Conservation (phyloP, 1,140 invertebrate species). For the Drosophila asahinai region DNA sequence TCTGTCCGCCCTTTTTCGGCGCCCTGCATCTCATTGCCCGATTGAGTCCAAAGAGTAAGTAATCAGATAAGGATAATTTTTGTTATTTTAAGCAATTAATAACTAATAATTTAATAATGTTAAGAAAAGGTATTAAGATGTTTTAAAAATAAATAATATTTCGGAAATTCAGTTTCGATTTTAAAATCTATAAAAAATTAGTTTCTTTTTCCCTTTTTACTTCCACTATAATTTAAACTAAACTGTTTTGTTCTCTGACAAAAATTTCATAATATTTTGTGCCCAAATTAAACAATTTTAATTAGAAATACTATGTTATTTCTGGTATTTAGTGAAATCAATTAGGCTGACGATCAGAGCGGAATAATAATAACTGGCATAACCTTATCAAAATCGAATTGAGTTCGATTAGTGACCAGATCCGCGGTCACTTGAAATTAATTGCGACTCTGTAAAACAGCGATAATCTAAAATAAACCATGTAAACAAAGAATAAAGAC, state of each 20-base stretch:
- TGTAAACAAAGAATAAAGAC: neutral
- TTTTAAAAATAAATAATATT: too few species aligned
- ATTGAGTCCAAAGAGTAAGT: conserved; percentile 65
- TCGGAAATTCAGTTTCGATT: too few species aligned
- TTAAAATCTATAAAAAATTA: too few species aligned
- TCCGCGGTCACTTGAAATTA: neutral
- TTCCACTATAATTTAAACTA: too few species aligned
- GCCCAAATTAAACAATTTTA: neutral
- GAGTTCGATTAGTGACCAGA: neutral
- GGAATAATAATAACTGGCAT: neutral
- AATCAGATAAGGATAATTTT: neutral
- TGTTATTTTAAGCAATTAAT: neutral
- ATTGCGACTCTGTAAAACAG: conserved; percentile 1
- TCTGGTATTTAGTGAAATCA: neutral
- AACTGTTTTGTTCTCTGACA: too few species aligned
- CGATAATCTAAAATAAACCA: neutral
- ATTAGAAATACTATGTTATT: neutral
- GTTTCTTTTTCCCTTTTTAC: too few species aligned
- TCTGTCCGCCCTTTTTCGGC: conserved; percentile 47
- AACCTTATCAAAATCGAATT: conserved; percentile 2
- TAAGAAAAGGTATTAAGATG: too few species aligned
- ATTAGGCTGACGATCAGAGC: neutral
- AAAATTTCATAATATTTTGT: too few species aligned
- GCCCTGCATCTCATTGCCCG: conserved; percentile 44
- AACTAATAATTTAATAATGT: too few species aligned